These are phyloP conservation scores for Hirtodrosophila cameraria DNA, from an alignment of 2,888 invertebrate species.

Conservation along the genomic window DNA sequence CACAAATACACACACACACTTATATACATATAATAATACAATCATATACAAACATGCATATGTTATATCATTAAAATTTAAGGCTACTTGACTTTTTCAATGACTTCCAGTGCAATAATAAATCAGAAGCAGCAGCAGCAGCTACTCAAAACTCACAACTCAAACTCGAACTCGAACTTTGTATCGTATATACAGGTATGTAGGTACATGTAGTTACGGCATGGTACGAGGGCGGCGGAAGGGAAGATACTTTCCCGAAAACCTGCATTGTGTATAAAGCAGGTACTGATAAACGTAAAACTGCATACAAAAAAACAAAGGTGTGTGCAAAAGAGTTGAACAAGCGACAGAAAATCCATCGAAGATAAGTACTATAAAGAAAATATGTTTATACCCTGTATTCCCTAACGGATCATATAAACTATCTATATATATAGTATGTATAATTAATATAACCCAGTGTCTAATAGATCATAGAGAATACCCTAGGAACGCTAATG, in stretches of 20 bases:
- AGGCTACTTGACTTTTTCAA: conserved; percentile 75
- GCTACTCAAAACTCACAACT: conserved; percentile 29
- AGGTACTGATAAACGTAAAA: conserved; percentile 20
- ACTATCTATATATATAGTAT: no score
- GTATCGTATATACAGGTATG: neutral
- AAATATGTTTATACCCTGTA: neutral
- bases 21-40: conserved; percentile 15
- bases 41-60: conserved; percentile 6
- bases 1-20: conserved; percentile 4
- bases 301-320: conserved; percentile 23
- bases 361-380: no score
- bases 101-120: conserved; percentile 73
- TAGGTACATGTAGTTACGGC: neutral
- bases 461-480: no score
- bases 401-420: no score
- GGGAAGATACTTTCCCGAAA: neutral
- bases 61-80: conserved; percentile 59
- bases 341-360: neutral
- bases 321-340: conserved; percentile 3
- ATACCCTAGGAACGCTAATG: no score
- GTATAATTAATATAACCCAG: no score
- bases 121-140: conserved; percentile 46
- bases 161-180: conserved; percentile 23
- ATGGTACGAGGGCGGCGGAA: neutral
- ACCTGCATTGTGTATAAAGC: conserved; percentile 18